Conservation (phyloP, 1,140 invertebrate species). For the Aphis gossypii region DNA sequence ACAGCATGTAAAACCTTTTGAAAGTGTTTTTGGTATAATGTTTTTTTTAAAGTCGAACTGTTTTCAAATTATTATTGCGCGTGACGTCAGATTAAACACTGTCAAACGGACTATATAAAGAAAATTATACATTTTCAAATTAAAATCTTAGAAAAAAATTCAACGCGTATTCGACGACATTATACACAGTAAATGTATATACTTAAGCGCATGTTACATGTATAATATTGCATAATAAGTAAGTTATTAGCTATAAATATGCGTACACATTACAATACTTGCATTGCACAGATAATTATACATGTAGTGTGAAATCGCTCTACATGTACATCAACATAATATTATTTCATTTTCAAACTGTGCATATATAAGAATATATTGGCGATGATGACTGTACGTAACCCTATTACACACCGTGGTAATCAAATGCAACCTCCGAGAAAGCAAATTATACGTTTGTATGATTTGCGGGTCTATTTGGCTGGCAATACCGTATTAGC, state of each 20-base stretch:
- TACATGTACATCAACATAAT: background rate
- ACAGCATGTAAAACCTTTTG: background rate
- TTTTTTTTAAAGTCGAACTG: background rate
- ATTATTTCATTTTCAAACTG: background rate
- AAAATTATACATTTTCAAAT: background rate
- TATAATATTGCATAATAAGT: background rate
- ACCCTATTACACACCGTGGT: background rate
- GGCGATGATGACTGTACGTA: background rate
- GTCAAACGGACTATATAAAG: background rate
- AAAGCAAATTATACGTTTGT: conserved; percentile 3
- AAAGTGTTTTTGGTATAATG: background rate
- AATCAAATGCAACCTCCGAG: background rate
- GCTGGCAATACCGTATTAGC: background rate
- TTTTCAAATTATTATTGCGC: background rate
- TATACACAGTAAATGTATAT: background rate
- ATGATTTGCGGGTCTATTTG: background rate
- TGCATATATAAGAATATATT: background rate
- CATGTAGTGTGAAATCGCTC: background rate
- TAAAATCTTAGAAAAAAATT: background rate
- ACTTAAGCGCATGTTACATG: background rate
- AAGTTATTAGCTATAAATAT: too few species aligned
- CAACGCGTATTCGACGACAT: background rate
- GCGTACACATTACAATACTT: background rate
- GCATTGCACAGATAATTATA: background rate
- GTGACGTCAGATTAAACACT: background rate